Percentiles rank a stretch among this genome's conserved stretches.
Evolutionary conservation across 2,797 vertebrate genomes (phyloP).

Genomic region (Rhabdophis nuchalis): DNA sequence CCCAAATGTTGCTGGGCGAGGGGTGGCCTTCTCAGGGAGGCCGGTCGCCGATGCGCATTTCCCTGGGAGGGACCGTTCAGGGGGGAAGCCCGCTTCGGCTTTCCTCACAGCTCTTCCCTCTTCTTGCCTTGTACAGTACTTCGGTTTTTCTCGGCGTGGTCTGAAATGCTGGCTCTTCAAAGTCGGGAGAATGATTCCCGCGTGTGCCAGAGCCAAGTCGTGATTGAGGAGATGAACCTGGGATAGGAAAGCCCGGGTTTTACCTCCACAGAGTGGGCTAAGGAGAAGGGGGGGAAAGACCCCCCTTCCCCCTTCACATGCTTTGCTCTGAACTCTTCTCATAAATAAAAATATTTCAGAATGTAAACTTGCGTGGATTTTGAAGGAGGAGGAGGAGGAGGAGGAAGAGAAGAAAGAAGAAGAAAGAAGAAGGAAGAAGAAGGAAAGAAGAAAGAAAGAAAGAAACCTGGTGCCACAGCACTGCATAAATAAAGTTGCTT

Average conservation of each 20-base stretch:
- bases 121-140: not conserved
- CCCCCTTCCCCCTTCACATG: not conserved
- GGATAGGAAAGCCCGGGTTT: not conserved
- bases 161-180: not conserved
- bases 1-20: not conserved
- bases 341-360: not conserved
- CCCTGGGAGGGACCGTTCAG: not conserved
- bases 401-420: too few species aligned
- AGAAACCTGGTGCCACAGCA: not conserved
- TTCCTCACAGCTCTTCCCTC: not conserved
- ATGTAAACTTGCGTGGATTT: not conserved
- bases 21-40: not conserved
- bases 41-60: not conserved
- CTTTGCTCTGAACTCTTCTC: not conserved
- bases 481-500: not conserved
- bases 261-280: not conserved
- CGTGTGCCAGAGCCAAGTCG: not conserved
- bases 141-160: not conserved
- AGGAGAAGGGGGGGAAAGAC: too few species aligned
- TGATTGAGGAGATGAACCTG: not conserved
- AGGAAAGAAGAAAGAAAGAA: too few species aligned
- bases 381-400: too few species aligned
- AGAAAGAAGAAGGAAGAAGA: too few species aligned
- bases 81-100: not conserved
- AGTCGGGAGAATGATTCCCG: not conserved